Evolutionary conservation across 2,797 vertebrate genomes (phyloP), one percentile per base, ranked within the genome.

Genomic region (Rhinogobio ventralis): DNA sequence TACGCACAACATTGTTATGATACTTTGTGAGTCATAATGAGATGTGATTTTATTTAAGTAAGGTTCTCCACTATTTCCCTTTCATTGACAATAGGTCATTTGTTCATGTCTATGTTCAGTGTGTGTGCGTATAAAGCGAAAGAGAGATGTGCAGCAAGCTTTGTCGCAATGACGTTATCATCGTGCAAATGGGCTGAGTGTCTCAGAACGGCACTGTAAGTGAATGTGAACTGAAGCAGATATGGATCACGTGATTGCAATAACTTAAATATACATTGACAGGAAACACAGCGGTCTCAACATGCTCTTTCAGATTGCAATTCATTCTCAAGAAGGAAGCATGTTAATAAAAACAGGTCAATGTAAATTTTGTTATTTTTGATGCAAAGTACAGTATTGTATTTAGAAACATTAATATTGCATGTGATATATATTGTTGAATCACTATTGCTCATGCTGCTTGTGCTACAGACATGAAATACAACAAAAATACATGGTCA

Each of bases 181-280:
- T 62, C 23, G 23, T 17, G 60, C 57, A 71, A 71, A 76, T 64
- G 55, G 36, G n/a, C 25, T 30, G 60, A 9, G 33, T 66, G 75
- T 17, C 30, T 72, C 57, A 68, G 57, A 66, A 7, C 20, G 14
- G 20, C 11, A 46, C 25, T 23, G 60, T 74, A 51, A 64, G n/a
- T 73, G 42, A 80, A 55, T 28, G 62, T 73, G 62, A 72, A 76
- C n/a, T 60, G 57, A 67, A 33, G 81, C 17, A 79, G 57, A 72
- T 71, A 71, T 42, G 25, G n/a, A 55, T 64, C 15, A 9, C 55
- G 36, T 66, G 72, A 88, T 67, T n/a, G 66, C 45, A 39, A 82
- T 79, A 30, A 78, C 75, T 36, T 51, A 36, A 42, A 89, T 88
- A 66, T 78, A 36, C 57, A 39, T 55, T 57, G 71, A 86, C 79